Conservation (phyloP, 2,888 invertebrate species). For the Athalia circularis region DNA sequence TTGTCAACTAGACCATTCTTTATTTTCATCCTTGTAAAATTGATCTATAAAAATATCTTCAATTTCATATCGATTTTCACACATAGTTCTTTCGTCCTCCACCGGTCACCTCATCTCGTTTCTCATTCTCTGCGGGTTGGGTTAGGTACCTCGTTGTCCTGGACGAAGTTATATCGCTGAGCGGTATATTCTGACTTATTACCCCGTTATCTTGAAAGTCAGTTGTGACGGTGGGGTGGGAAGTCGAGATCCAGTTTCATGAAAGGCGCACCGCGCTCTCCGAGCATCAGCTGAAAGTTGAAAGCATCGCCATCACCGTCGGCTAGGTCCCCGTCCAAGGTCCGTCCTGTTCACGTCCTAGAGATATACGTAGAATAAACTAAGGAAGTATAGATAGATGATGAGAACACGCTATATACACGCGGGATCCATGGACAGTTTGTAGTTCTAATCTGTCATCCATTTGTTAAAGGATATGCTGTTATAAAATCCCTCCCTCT, state of each 20-base stretch:
- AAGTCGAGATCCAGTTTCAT: conserved; percentile 70
- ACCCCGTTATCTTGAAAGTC: conserved; percentile 66
- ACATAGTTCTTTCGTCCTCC: background rate
- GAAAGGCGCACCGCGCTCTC: conserved; percentile 66
- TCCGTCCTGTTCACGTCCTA: conserved; percentile 1
- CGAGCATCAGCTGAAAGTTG: conserved; percentile 44
- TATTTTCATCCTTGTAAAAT: background rate
- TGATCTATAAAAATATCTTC: conserved; percentile 11
- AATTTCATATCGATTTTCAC: background rate
- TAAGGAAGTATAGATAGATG: conserved; percentile 46
- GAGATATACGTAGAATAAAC: conserved; percentile 24
- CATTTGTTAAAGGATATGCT: conserved; percentile 71
- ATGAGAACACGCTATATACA: conserved; percentile 45
- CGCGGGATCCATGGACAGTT: conserved; percentile 51
- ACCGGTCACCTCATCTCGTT: conserved; percentile 20
- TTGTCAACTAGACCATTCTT: conserved; percentile 4
- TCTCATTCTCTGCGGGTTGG: conserved; percentile 9
- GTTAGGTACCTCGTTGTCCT: conserved; percentile 24
- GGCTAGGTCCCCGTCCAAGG: background rate
- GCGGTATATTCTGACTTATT: conserved; percentile 67
- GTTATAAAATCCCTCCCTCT: conserved; percentile 12
- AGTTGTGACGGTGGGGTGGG: conserved; percentile 50
- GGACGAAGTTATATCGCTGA: conserved; percentile 60
- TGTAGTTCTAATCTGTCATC: conserved; percentile 72
- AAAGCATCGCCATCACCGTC: conserved; percentile 28